Conservation (phyloP, 2,797 vertebrate genomes). For the Calcarius lapponicus region DNA sequence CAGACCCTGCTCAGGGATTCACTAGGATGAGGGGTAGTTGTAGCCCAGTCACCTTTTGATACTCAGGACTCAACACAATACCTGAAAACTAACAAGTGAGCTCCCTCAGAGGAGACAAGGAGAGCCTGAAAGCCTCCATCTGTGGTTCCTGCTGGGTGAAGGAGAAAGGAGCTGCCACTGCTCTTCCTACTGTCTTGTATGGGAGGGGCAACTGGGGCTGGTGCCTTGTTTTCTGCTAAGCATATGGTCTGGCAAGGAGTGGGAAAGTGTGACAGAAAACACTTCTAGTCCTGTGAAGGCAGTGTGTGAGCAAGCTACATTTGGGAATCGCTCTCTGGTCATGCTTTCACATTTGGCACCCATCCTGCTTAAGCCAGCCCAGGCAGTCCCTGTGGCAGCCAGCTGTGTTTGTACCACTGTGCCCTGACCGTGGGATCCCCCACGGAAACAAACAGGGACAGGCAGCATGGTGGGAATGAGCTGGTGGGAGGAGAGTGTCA, state of each 20-base stretch:
- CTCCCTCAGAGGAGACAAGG: neutral
- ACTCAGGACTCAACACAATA: neutral
- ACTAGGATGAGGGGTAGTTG: neutral
- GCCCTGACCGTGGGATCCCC: neutral
- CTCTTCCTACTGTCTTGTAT: neutral
- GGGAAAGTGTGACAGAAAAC: neutral
- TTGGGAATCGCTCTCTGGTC: neutral
- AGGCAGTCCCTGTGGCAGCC: fast-evolving
- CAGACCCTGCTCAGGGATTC: neutral
- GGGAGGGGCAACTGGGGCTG: fast-evolving
- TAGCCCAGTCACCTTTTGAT: neutral
- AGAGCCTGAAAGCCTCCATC: neutral
- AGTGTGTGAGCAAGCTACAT: neutral
- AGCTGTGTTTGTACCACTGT: neutral
- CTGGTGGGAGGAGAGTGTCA: fast-evolving
- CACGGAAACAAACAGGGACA: neutral
- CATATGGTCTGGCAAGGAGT: neutral
- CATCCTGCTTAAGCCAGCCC: neutral
- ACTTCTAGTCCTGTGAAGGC: neutral
- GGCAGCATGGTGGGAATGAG: neutral
- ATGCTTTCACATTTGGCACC: neutral
- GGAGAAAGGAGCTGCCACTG: neutral
- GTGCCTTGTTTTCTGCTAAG: neutral
- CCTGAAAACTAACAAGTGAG: neutral
- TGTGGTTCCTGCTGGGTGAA: neutral